Conservation (phyloP, 64 coral and sea anemone genomes). For the Porites australiensis region DNA sequence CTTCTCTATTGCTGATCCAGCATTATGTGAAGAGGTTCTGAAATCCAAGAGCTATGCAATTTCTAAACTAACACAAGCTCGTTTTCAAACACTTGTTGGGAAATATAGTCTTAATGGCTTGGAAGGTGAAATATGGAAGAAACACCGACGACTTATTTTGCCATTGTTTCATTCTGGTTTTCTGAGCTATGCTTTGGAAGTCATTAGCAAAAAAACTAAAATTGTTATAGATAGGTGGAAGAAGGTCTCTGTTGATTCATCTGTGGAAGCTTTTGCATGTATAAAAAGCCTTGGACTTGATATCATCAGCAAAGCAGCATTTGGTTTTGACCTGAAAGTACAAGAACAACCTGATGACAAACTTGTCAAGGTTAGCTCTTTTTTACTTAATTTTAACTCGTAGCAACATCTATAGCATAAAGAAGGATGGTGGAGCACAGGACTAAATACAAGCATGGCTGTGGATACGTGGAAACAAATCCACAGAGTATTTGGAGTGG, state of each 20-base stretch:
- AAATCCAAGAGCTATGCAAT: constrained; percentile 47
- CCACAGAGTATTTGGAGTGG: no score
- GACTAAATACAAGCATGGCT: no score
- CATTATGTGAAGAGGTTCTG: constrained; percentile 16
- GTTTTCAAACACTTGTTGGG: constrained; percentile 38
- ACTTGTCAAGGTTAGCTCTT: not conserved
- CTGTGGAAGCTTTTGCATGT: constrained; percentile 7
- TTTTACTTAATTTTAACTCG: no score
- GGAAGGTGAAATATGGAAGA: constrained; percentile 34
- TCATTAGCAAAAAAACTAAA: not conserved
- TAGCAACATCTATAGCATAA: no score
- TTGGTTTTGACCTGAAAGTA: constrained; percentile 24
- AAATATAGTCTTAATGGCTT: constrained; percentile 7
- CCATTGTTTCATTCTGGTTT: constrained; percentile 41
- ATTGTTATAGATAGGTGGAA: constrained; percentile 1
- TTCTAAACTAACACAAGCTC: constrained; percentile 30
- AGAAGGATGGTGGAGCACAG: no score
- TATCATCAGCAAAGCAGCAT: constrained; percentile 4
- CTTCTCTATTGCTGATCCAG: constrained; percentile 25
- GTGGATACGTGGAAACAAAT: no score
- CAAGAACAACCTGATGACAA: constrained; percentile 26
- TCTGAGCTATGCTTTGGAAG: constrained; percentile 29
- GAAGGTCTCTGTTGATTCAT: not conserved
- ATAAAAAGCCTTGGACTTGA: constrained; percentile 32
- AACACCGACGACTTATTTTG: constrained; percentile 29